These are phyloP conservation scores for Drosophila nikananu DNA, from an alignment of 1,140 invertebrate species.

Conservation along the genomic window DNA sequence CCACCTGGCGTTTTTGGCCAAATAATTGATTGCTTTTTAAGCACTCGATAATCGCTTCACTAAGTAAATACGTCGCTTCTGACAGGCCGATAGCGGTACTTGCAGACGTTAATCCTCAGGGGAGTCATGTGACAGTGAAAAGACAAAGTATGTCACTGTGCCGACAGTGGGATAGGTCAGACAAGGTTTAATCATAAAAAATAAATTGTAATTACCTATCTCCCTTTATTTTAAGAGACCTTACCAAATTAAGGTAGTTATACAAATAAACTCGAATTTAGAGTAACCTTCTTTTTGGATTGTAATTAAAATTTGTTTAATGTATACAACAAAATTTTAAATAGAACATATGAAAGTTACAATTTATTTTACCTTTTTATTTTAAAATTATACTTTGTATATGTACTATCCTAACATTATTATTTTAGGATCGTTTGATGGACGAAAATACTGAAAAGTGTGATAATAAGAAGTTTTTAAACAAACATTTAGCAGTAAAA, in stretches of 20 bases:
- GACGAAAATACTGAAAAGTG: too few relatives aligned
- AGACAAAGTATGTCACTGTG: not conserved
- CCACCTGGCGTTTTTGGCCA: slow-evolving; percentile 3
- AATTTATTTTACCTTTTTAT: too few relatives aligned
- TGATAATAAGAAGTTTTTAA: too few relatives aligned
- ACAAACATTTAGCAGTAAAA: not conserved
- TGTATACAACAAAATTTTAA: too few relatives aligned
- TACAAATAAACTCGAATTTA: not conserved
- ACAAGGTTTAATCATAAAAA: not conserved
- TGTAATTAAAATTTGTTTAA: too few relatives aligned
- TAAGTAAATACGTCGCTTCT: slow-evolving; percentile 1
- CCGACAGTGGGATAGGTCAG: slow-evolving; percentile 30
- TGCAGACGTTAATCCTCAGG: not conserved
- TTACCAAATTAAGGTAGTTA: not conserved
- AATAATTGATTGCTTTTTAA: slow-evolving; percentile 38
- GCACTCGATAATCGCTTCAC: slow-evolving; percentile 12
- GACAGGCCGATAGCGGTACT: slow-evolving; percentile 22
- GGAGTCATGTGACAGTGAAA: slow-evolving; percentile 16
- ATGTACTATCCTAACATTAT: too few relatives aligned
- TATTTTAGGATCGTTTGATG: too few relatives aligned
- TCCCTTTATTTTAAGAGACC: not conserved
- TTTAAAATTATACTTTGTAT: too few relatives aligned
- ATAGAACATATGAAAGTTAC: too few relatives aligned
- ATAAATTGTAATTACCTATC: not conserved
- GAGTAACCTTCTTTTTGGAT: not conserved